Conservation (phyloP, 2,113 vertebrate species). For the Bothrops jararaca region DNA sequence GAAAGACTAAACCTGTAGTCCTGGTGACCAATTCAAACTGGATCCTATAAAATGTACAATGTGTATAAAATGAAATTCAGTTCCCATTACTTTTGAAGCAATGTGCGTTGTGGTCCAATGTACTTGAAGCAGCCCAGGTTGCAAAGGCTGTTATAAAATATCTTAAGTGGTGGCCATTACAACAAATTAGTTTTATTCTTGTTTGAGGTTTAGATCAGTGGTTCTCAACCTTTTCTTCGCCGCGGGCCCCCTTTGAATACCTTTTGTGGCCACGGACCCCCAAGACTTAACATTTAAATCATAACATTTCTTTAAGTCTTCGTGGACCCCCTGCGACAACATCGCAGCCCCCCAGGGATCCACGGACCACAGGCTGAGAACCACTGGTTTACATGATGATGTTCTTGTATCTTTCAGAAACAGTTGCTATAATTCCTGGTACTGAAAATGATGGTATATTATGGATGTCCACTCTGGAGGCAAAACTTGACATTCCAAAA, state of each 20-base stretch:
- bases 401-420: constrained; percentile 36
- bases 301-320: background rate
- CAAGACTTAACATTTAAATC: background rate
- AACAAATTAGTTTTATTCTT: background rate
- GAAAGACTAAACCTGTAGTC: no score
- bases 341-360: background rate
- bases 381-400: background rate
- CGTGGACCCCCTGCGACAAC: background rate
- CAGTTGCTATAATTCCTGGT: constrained; percentile 1
- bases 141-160: background rate
- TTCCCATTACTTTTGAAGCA: background rate
- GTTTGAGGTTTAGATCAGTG: background rate
- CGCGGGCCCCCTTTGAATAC: background rate
- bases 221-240: background rate
- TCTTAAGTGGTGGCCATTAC: background rate
- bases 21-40: no score
- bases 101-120: background rate
- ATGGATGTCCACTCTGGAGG: constrained; percentile 83
- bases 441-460: constrained; percentile 68
- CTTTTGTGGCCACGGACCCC: background rate
- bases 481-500: constrained; percentile 64
- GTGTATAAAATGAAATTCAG: background rate
- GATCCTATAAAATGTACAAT: background rate
- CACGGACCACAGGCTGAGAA: background rate
- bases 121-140: background rate